These are phyloP conservation scores for Myiopsitta monachus DNA, from an alignment of 2,113 vertebrate genomes.

Conservation along the genomic window DNA sequence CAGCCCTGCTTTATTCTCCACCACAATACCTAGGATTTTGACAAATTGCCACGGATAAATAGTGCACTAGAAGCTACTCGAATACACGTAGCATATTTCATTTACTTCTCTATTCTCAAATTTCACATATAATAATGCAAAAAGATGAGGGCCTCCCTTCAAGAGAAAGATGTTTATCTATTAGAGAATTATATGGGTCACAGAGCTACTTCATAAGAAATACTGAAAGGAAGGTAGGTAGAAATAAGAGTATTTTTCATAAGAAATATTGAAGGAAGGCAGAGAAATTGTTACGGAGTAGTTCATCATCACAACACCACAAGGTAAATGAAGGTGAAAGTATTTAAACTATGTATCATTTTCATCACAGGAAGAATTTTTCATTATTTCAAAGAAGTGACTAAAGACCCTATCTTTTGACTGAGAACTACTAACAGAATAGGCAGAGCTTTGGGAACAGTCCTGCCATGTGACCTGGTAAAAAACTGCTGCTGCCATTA, in stretches of 20 bases:
- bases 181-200: background rate
- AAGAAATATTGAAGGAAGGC: background rate
- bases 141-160: background rate
- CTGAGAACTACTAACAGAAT: background rate
- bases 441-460: background rate
- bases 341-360: background rate
- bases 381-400: background rate
- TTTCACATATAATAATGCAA: background rate
- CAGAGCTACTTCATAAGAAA: background rate
- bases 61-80: background rate
- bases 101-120: background rate
- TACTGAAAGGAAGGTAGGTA: background rate
- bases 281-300: background rate
- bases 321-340: background rate
- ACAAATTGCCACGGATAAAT: background rate
- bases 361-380: background rate
- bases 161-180: background rate
- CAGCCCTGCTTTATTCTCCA: constrained; percentile 22
- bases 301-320: background rate
- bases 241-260: background rate
- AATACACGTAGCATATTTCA: background rate
- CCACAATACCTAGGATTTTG: constrained; percentile 28
- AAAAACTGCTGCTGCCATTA: background rate
- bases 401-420: background rate
- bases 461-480: background rate